Evolutionary conservation across 2,888 invertebrate genomes (phyloP), one percentile per base, ranked within the genome.

Genomic region (Acanthopleura granulata): DNA sequence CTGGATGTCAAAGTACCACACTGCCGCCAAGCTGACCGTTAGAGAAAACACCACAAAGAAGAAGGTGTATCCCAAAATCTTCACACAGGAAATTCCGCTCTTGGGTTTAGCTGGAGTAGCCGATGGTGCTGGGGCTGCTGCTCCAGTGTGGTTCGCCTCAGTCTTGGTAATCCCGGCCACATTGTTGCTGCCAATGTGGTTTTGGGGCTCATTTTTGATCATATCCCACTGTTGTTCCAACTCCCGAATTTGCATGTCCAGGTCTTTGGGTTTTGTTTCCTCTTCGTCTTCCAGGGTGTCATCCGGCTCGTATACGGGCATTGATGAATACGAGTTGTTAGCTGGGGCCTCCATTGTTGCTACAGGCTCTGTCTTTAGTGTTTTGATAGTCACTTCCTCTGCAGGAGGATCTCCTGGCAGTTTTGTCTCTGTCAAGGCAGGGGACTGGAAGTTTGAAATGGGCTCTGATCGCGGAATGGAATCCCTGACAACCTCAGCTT

Each of bases 171-270:
- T 27, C 6, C 16, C 29, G 6, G 22, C 29, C n/a, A 57, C 22
- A 22, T 57, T 57, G 57, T 57, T 57, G 25, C 25, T 66, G 22
- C 29, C 74, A 14, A 82, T 73, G 78, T 84, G 83, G 77, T 85
- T 85, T 51, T 79, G 66, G 22, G 66, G 77, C 49, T 80, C 77
- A 50, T 77, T 79, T 73, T 73, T 75, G 75, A 82, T 82, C 72
- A 80, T 77, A 71, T 83, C 81, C 73, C 78, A 82, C 74, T 84
- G 82, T 57, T 81, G 82, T 71, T 87, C 87, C 74, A 87, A 77
- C 62, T 84, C 82, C 73, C 81, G 80, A 18, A 87, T 81, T 79
- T 87, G 85, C n/a, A 86, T 85, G 69, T 87, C 87, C 72, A 87
- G 77, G 29, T 83, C 76, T 69, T 85, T 86, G 12, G 76, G 51